Conservation (phyloP, 2,888 invertebrate species). For the Amaurobius ferox region DNA sequence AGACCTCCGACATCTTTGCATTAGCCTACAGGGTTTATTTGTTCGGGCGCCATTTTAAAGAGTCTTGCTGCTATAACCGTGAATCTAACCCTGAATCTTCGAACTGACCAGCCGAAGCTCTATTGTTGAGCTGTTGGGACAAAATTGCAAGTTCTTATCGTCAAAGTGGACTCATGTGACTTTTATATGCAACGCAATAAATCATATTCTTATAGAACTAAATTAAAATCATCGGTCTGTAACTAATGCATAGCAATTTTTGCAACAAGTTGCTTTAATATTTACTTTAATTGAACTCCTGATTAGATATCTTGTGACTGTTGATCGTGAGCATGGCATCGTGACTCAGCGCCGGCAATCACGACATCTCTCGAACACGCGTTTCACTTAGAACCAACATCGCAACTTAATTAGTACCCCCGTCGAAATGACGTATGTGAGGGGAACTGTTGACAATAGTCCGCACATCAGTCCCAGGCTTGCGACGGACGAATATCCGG, state of each 20-base stretch:
- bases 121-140: too few species aligned
- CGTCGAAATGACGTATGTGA: background rate
- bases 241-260: background rate
- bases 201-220: too few species aligned
- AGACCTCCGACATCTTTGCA: too few species aligned
- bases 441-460: conserved; percentile 47
- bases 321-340: background rate
- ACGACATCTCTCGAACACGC: background rate
- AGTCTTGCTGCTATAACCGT: too few species aligned
- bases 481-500: conserved; percentile 18
- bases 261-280: background rate
- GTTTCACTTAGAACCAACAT: conserved; percentile 56
- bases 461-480: conserved; percentile 30
- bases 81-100: too few species aligned
- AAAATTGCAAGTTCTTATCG: too few species aligned
- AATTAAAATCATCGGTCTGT: too few species aligned
- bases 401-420: conserved; percentile 64
- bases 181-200: too few species aligned
- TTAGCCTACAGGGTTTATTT: too few species aligned
- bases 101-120: too few species aligned
- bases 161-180: too few species aligned
- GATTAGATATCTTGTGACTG: background rate
- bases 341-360: conserved; percentile 5
- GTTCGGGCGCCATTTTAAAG: too few species aligned
- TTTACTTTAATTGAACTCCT: background rate